Percentiles rank a stretch among this genome's conserved stretches.
These are phyloP conservation scores for Mythimna impura DNA, from an alignment of 2,888 invertebrate species.

Conservation along the genomic window DNA sequence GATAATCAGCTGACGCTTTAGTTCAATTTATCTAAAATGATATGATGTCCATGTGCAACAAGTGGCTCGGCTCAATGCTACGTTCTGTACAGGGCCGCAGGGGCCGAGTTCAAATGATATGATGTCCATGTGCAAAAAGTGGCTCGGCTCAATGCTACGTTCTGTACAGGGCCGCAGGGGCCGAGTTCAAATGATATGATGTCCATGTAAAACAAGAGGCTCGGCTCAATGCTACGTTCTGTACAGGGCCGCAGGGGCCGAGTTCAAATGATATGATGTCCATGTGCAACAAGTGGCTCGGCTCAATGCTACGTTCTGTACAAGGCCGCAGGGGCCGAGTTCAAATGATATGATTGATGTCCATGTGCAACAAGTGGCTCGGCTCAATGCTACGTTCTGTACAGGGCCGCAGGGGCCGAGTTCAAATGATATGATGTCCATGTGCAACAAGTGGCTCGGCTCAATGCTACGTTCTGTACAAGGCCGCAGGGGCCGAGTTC, in stretches of 20 bases:
- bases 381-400: neutral
- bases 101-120: no score
- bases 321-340: no score
- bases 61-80: neutral
- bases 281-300: slow-evolving; percentile 1
- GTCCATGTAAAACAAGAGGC: neutral
- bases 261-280: neutral
- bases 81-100: neutral
- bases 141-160: neutral
- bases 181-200: neutral
- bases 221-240: neutral
- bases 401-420: no score
- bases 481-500: no score
- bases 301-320: neutral
- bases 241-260: no score
- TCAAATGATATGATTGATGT: neutral
- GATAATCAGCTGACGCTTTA: neutral
- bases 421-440: slow-evolving; percentile 1
- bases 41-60: neutral
- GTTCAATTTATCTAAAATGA: slow-evolving; percentile 3
- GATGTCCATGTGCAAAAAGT: neutral
- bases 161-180: no score
- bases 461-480: neutral
- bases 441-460: neutral
- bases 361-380: slow-evolving; percentile 1